phyloP scores from a whole-genome alignment of 2,888 invertebrate species.

The Hipparchia semele region DNA sequence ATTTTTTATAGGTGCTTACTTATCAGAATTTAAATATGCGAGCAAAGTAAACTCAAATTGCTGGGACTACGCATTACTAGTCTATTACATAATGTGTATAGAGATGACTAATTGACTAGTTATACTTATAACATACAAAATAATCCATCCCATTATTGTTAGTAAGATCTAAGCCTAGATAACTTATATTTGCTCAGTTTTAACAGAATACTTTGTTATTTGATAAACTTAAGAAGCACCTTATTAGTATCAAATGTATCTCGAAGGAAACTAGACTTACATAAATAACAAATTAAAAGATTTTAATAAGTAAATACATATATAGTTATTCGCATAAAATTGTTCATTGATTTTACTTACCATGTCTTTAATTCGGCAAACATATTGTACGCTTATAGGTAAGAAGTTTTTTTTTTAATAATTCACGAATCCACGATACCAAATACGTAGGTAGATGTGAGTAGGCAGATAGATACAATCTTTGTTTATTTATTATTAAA shows the following conservation, averaged over 20 bases:
- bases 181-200: constrained; percentile 22
- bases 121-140: not conserved
- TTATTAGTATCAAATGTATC: constrained; percentile 21
- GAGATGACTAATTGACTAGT: no score
- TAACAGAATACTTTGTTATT: constrained; percentile 3
- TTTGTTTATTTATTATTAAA: no score
- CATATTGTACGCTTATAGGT: constrained; percentile 33
- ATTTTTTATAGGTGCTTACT: no score
- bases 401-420: constrained; percentile 6
- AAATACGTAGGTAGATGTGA: no score
- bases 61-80: no score
- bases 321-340: not conserved
- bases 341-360: not conserved
- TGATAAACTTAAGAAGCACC: not conserved
- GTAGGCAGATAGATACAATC: no score
- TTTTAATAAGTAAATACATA: not conserved
- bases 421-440: not conserved
- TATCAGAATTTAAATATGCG: no score
- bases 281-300: not conserved
- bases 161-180: not conserved
- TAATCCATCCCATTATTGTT: constrained; percentile 20
- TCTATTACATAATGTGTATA: no score
- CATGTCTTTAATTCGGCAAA: constrained; percentile 35
- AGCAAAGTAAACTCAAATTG: no score
- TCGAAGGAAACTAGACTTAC: constrained; percentile 1